These are phyloP conservation scores for Cacoxenus indagator DNA, from an alignment of 2,888 invertebrate genomes.

Conservation along the genomic window DNA sequence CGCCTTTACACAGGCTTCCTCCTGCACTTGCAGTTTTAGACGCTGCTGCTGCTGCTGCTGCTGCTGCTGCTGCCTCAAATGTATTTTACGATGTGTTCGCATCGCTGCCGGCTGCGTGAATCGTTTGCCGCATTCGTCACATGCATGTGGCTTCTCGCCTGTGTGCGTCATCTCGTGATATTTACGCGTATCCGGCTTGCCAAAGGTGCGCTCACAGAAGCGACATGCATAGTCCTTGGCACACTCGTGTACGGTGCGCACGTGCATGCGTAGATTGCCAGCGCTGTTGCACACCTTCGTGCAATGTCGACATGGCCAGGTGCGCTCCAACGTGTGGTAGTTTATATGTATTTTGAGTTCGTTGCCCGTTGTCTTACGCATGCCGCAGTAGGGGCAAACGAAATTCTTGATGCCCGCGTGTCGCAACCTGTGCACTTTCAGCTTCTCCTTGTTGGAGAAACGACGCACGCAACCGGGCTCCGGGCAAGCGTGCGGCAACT, in stretches of 20 bases:
- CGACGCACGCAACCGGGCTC: constrained; percentile 48
- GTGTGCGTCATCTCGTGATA: constrained; percentile 69
- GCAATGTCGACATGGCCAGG: constrained; percentile 60
- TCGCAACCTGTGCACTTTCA: constrained; percentile 65
- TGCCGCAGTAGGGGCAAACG: constrained; percentile 61
- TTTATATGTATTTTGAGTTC: constrained; percentile 65
- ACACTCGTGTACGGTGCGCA: constrained; percentile 60
- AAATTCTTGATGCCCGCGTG: constrained; percentile 67
- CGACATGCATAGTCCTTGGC: constrained; percentile 59
- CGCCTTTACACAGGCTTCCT: too few relatives aligned
- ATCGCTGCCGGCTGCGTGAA: constrained; percentile 63
- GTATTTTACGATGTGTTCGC: constrained; percentile 61
- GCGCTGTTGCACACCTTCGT: constrained; percentile 61
- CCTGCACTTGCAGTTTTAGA: background rate
- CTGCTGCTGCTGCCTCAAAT: constrained; percentile 38
- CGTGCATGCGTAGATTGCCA: constrained; percentile 60
- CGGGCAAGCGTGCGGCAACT: constrained; percentile 56
- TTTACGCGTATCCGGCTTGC: constrained; percentile 63
- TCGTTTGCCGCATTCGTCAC: constrained; percentile 56
- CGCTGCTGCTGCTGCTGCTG: too few relatives aligned
- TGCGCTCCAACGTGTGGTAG: constrained; percentile 64
- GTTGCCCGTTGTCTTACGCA: constrained; percentile 62
- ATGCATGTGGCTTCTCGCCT: constrained; percentile 64
- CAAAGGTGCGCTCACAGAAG: constrained; percentile 61
- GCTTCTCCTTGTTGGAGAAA: constrained; percentile 58